These are phyloP conservation scores for Antheraea assamensis DNA, from an alignment of 2,888 invertebrate species.

Conservation along the genomic window DNA sequence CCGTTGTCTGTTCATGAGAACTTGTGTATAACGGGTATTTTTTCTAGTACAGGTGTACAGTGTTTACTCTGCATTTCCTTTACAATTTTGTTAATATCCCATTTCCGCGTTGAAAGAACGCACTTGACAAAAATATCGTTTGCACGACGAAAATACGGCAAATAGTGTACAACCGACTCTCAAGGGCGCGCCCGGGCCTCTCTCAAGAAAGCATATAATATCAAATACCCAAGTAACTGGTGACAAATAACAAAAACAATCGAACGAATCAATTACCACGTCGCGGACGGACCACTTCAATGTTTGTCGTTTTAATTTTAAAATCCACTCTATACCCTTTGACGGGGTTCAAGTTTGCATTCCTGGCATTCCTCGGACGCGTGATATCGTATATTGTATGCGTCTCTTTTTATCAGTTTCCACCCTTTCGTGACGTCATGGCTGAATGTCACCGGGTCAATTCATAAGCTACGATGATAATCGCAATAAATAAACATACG, in stretches of 20 bases:
- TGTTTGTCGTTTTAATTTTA: conserved; percentile 77
- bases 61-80: conserved; percentile 9
- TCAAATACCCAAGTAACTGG: background rate
- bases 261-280: conserved; percentile 63
- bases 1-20: background rate
- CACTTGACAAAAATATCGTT: conserved; percentile 18
- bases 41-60: background rate
- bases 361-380: conserved; percentile 65
- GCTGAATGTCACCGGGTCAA: background rate
- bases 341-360: conserved; percentile 69
- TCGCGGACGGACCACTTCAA: conserved; percentile 45
- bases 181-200: background rate
- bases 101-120: background rate
- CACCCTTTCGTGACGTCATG: conserved; percentile 51
- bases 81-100: conserved; percentile 3
- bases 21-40: background rate
- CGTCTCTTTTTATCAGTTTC: conserved; percentile 47
- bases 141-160: conserved; percentile 9
- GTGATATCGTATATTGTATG: conserved; percentile 52
- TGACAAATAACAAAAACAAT: conserved; percentile 28
- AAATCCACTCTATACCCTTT: conserved; percentile 71
- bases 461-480: conserved; percentile 11
- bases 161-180: background rate
- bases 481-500: background rate
- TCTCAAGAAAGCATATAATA: background rate